Conservation (phyloP, 2,888 invertebrate species). For the Latrodectus elegans region DNA sequence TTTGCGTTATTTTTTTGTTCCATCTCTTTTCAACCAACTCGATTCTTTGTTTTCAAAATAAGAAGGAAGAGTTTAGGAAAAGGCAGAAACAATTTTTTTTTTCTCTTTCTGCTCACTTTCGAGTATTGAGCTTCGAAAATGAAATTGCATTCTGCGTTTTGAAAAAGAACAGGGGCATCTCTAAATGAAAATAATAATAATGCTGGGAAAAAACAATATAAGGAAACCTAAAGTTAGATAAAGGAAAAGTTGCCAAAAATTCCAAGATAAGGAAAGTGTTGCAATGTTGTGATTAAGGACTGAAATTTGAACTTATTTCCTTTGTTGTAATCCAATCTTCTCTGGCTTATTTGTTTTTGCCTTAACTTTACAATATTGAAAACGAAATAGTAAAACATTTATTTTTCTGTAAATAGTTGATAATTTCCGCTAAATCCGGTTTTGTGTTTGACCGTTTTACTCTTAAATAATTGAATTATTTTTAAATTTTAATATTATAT, state of each 20-base stretch:
- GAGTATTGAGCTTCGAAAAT: slow-evolving; percentile 30
- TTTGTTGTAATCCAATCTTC: no score
- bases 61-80: slow-evolving; percentile 25
- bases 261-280: neutral
- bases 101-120: slow-evolving; percentile 2
- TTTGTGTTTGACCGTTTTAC: no score
- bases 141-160: slow-evolving; percentile 39
- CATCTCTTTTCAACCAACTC: slow-evolving; percentile 4
- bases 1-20: slow-evolving; percentile 24
- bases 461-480: no score
- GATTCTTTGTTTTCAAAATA: slow-evolving; percentile 22
- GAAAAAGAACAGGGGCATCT: slow-evolving; percentile 6
- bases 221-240: neutral
- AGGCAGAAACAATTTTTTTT: slow-evolving; percentile 10
- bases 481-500: no score
- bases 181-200: slow-evolving; percentile 54
- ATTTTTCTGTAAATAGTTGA: no score
- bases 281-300: no score
- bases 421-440: no score
- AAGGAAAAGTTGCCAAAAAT: slow-evolving; percentile 2
- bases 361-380: no score
- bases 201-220: neutral
- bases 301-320: no score
- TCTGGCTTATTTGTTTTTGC: no score
- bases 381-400: no score